Percentiles rank a stretch among this genome's conserved stretches.
Evolutionary conservation across 92 coral and sea anemone genomes (phyloP).

Genomic region (Micromussa lordhowensis): DNA sequence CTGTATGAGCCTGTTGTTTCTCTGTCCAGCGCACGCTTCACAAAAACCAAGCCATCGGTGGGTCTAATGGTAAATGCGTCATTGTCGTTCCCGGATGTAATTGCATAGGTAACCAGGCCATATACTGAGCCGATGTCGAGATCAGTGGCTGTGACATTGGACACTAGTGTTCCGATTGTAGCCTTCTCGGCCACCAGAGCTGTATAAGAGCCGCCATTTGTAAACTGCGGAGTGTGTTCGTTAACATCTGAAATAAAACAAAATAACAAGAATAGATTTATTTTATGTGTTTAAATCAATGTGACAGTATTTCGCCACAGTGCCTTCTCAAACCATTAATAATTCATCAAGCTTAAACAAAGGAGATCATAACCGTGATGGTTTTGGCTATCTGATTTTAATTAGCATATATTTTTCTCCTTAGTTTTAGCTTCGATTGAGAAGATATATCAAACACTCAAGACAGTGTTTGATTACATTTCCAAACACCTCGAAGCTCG

Average conservation of each 20-base stretch:
- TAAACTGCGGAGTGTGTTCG: constrained; percentile 78
- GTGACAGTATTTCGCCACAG: no score
- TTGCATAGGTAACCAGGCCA: constrained; percentile 74
- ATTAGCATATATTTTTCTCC: no score
- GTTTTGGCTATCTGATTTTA: no score
- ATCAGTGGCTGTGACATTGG: constrained; percentile 75
- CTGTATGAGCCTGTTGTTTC: constrained; percentile 75
- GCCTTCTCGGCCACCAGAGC: constrained; percentile 67
- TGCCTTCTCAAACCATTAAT: no score
- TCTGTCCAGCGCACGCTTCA: constrained; percentile 75
- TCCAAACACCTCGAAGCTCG: no score
- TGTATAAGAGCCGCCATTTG: constrained; percentile 71
- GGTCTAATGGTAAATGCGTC: constrained; percentile 61
- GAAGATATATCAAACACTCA: no score
- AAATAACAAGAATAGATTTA: background rate
- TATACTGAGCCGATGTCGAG: constrained; percentile 66
- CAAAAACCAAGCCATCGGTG: constrained; percentile 67
- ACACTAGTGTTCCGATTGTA: constrained; percentile 55
- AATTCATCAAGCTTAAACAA: no score
- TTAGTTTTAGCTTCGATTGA: no score
- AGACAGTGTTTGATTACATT: no score
- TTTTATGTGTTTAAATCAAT: background rate
- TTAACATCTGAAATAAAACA: constrained; percentile 58
- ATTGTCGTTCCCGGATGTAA: constrained; percentile 70
- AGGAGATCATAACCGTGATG: no score